Conservation (phyloP, 2,888 invertebrate species). For the Nomada lathburiana region DNA sequence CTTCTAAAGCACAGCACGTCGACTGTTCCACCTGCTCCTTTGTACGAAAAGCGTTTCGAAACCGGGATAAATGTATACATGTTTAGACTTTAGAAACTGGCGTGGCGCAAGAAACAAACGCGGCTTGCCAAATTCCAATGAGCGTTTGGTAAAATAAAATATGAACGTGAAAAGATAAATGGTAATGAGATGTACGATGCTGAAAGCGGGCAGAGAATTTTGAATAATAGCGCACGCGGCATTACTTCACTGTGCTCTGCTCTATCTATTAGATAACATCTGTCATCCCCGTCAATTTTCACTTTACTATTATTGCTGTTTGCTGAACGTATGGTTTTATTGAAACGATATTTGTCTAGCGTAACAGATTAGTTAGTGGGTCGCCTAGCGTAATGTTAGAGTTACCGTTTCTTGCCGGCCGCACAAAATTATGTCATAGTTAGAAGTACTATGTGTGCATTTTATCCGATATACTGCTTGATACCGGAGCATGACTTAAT, state of each 20-base stretch:
- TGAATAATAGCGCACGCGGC: too few species aligned
- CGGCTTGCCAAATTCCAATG: slow-evolving; percentile 12
- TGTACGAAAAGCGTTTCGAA: slow-evolving; percentile 29
- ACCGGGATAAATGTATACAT: slow-evolving; percentile 56
- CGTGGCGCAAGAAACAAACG: slow-evolving; percentile 41
- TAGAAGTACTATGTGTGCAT: slow-evolving; percentile 51
- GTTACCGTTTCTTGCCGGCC: background rate
- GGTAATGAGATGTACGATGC: background rate
- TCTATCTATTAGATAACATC: too few species aligned
- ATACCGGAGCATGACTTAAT: slow-evolving; percentile 59
- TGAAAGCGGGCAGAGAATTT: too few species aligned
- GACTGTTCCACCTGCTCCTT: slow-evolving; percentile 53
- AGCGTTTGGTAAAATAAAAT: background rate
- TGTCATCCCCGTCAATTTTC: too few species aligned
- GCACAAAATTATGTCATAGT: slow-evolving; percentile 43
- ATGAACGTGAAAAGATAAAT: background rate
- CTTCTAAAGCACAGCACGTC: slow-evolving; percentile 47
- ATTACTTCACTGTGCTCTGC: too few species aligned
- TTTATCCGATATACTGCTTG: slow-evolving; percentile 48
- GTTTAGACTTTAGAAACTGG: slow-evolving; percentile 49
- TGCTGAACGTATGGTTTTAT: too few species aligned
- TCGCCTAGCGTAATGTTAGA: too few species aligned
- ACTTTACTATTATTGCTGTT: too few species aligned
- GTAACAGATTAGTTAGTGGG: too few species aligned
- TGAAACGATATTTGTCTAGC: background rate